These are phyloP conservation scores for Pteria penguin DNA, from an alignment of 2,888 invertebrate genomes.

Conservation along the genomic window DNA sequence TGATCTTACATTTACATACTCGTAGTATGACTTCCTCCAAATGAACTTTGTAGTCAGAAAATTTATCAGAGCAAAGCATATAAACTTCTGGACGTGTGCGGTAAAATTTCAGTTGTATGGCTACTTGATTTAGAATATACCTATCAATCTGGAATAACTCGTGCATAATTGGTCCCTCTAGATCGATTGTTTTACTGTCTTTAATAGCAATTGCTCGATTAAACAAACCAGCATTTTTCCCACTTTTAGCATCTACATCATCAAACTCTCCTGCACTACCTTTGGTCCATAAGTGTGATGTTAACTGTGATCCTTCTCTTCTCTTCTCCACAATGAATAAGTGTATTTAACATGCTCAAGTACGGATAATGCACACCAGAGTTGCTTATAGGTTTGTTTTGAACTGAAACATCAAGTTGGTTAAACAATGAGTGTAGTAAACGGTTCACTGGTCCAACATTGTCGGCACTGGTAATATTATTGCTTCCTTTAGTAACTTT, in stretches of 20 bases:
- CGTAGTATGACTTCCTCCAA: constrained; percentile 31
- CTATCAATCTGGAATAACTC: constrained; percentile 11
- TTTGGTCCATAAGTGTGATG: constrained; percentile 9
- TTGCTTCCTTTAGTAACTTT: constrained; percentile 30
- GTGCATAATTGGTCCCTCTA: constrained; percentile 39
- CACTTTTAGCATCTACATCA: constrained; percentile 3
- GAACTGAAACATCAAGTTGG: constrained; percentile 22
- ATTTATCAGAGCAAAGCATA: constrained; percentile 1
- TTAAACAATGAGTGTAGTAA: constrained; percentile 13
- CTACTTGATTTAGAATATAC: constrained; percentile 36
- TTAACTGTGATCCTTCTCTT: constrained; percentile 7
- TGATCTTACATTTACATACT: constrained; percentile 13
- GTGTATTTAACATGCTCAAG: neutral
- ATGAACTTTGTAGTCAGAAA: constrained; percentile 17
- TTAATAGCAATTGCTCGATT: constrained; percentile 16
- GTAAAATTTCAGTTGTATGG: constrained; percentile 27
- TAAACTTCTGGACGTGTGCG: constrained; percentile 8
- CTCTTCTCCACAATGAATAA: neutral
- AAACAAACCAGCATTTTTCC: constrained; percentile 31
- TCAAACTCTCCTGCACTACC: constrained; percentile 12
- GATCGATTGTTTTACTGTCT: constrained; percentile 33
- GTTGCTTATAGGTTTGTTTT: constrained; percentile 11
- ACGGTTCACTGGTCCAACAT: constrained; percentile 22
- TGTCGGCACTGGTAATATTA: constrained; percentile 1
- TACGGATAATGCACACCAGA: constrained; percentile 3